These are phyloP conservation scores for Glyptemys insculpta DNA, from an alignment of 2,797 vertebrate genomes.

Conservation along the genomic window DNA sequence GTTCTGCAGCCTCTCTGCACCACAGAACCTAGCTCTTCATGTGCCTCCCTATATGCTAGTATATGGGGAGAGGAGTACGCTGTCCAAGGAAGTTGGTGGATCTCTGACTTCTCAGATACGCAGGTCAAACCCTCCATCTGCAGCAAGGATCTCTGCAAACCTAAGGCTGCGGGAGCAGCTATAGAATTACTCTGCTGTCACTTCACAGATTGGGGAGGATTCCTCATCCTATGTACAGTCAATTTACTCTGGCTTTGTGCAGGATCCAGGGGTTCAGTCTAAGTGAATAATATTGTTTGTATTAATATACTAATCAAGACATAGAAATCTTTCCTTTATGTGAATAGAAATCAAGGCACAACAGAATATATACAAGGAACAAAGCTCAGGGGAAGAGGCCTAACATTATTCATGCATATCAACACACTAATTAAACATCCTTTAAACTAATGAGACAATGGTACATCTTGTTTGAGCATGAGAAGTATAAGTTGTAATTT, in stretches of 20 bases:
- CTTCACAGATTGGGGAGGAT: background rate
- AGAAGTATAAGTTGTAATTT: background rate
- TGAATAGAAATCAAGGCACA: background rate
- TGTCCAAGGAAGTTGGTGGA: background rate
- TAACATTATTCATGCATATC: background rate
- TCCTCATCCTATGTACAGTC: background rate
- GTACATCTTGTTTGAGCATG: background rate
- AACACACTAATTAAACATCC: background rate
- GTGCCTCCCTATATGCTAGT: too few species aligned
- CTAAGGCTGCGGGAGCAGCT: background rate
- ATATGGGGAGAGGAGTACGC: rapidly evolving
- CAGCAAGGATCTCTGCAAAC: background rate
- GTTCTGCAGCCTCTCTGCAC: background rate
- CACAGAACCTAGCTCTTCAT: background rate
- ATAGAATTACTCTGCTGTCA: background rate
- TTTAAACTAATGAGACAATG: background rate
- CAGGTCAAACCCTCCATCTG: background rate
- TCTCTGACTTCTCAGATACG: background rate
- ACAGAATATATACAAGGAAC: background rate
- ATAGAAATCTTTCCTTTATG: background rate
- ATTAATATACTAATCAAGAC: background rate
- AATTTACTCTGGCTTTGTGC: background rate
- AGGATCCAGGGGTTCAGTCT: background rate
- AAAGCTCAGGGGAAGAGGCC: background rate
- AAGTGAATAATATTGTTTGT: background rate